Base-by-base conservation (phyloP, 2,113 vertebrate species). In the Pampusana beccarii region DNA sequence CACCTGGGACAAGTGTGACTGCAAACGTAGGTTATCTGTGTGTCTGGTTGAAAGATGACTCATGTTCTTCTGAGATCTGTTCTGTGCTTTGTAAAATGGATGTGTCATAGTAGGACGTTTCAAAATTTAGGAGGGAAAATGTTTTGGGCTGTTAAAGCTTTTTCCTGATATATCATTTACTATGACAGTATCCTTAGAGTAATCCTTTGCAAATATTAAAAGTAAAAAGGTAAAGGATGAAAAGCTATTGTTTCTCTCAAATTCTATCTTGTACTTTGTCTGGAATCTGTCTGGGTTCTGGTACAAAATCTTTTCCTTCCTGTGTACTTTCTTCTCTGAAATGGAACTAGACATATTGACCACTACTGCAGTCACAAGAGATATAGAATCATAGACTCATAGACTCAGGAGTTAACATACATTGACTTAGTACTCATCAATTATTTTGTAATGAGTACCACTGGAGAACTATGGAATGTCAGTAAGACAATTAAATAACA, bases 391-490 rank as follows among this genome's bases (percentile, higher is more conserved):
- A 64, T 31, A 83, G 79, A 71, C 64, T 64, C 51, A 64, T 31
- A 83, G 79, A 71, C 64, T 88, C 60, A 38, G 86, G 24, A 86
- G 65, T 88, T 92, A 88, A 80, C 44, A 36, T 72, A 53, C 25
- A 74, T 64, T 78, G 92, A 84, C 89, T 94, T 79, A 78, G 34
- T 84, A 69, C n/a, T 84, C 36, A 74, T 88, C 69, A 78, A 62
- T 86, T 90, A 73, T 94, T 92, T 95, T 86, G 58, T 82, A 88
- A 58, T 42, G 40, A 88, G 14, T 92, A 66, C 23, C 29, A 56
- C 61, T 71, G 53, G 18, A 89, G 38, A 25, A 10, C 84, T 80
- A 50, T 53, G 91, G 83, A 88, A 91, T 92, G n/a, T 93, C 74
- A 90, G n/a, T 51, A 84, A 71, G 51, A 70, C 46, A 84, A 51